These are phyloP conservation scores for Dasyornis broadbenti DNA, from an alignment of 2,113 vertebrate species.

Conservation along the genomic window DNA sequence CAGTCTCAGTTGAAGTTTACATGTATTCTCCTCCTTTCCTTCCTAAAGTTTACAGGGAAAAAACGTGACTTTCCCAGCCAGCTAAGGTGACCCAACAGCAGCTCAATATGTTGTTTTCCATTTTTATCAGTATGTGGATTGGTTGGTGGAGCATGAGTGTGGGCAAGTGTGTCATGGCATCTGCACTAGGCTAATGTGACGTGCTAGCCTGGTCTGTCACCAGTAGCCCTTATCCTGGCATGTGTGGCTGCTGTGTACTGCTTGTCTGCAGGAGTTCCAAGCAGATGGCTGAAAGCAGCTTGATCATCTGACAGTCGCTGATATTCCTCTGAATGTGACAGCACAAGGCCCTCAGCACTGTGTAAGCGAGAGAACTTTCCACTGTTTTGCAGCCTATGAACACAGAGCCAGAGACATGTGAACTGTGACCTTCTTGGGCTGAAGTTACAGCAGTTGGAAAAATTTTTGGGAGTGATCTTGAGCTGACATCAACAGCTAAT, in stretches of 20 bases:
- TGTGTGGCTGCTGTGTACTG: background rate
- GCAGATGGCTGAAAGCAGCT: background rate
- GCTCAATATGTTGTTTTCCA: background rate
- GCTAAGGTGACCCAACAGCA: background rate
- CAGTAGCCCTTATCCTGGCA: background rate
- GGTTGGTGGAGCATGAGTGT: background rate
- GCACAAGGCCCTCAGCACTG: background rate
- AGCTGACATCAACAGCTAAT: background rate
- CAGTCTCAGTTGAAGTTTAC: background rate
- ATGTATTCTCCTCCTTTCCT: background rate
- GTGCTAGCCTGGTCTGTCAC: background rate
- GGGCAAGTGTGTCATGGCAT: background rate
- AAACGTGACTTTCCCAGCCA: background rate
- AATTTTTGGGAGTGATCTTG: background rate
- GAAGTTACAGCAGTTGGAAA: background rate
- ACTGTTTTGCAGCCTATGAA: background rate
- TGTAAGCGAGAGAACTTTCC: background rate
- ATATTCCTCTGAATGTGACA: accelerated
- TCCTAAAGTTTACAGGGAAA: background rate
- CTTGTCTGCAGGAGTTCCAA: background rate
- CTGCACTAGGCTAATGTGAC: background rate
- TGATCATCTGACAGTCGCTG: background rate
- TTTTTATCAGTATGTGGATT: background rate
- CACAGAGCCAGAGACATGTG: accelerated
- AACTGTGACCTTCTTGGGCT: background rate